Percentiles rank a stretch among this genome's conserved stretches.
These are phyloP conservation scores for Eudemis profundana DNA, from an alignment of 2,888 invertebrate species.

Conservation along the genomic window DNA sequence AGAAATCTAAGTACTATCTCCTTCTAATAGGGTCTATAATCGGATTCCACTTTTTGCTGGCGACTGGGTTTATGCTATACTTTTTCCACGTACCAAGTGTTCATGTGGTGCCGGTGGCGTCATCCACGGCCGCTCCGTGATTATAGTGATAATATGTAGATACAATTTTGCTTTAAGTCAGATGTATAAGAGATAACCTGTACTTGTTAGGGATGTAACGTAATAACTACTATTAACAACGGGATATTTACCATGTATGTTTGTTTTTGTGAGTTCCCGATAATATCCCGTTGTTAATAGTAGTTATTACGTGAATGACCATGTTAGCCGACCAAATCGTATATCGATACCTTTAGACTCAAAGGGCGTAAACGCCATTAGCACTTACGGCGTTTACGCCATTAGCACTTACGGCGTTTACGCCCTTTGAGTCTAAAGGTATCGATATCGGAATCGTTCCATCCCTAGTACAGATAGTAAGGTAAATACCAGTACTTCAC, in stretches of 20 bases:
- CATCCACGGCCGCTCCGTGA: constrained; percentile 51
- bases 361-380: too few relatives aligned
- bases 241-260: too few relatives aligned
- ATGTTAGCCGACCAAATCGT: too few relatives aligned
- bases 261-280: too few relatives aligned
- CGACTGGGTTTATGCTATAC: constrained; percentile 94
- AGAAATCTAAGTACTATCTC: constrained; percentile 84
- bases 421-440: too few relatives aligned
- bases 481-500: too few relatives aligned
- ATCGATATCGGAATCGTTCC: too few relatives aligned
- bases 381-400: too few relatives aligned
- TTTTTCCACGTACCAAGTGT: constrained; percentile 88
- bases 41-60: constrained; percentile 91
- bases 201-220: constrained; percentile 26
- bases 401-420: too few relatives aligned
- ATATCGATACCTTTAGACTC: too few relatives aligned
- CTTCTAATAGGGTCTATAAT: constrained; percentile 86
- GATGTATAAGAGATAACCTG: constrained; percentile 23
- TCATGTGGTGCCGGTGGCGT: constrained; percentile 41
- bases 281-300: neutral
- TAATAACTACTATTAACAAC: neutral
- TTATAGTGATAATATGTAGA: neutral
- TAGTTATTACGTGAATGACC: too few relatives aligned
- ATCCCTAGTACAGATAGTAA: too few relatives aligned
- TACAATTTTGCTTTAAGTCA: constrained; percentile 18